phyloP scores from a whole-genome alignment of 1,140 invertebrate genomes.

The Pollicipes pollicipes region DNA sequence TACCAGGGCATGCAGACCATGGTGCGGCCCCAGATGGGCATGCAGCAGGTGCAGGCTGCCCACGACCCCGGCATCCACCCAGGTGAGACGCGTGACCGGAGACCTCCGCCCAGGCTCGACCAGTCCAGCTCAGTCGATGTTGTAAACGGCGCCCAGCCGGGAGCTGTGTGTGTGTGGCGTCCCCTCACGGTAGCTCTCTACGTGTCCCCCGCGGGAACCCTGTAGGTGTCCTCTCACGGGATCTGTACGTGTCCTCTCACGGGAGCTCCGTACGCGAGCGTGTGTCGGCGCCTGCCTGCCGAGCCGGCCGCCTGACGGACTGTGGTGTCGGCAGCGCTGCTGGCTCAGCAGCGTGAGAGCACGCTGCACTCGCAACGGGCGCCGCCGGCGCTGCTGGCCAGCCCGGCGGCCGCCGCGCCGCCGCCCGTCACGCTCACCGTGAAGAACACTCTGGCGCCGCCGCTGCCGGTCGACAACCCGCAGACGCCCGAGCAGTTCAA shows the following conservation, averaged over 20 bases:
- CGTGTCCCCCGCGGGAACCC: no score
- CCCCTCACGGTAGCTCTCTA: no score
- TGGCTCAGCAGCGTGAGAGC: neutral
- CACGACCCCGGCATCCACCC: neutral
- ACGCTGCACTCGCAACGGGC: neutral
- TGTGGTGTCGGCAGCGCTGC: neutral
- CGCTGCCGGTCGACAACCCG: constrained; percentile 12
- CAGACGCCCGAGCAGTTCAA: constrained; percentile 1
- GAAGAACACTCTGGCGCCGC: constrained; percentile 9
- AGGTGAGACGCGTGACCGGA: no score
- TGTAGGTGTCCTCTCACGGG: no score
- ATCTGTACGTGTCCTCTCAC: no score
- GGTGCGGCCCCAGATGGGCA: neutral
- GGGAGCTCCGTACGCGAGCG: no score
- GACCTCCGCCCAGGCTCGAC: no score
- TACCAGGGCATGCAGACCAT: neutral
- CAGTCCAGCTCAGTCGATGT: no score
- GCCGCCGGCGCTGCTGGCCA: neutral
- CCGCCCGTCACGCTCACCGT: neutral
- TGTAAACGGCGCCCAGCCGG: no score
- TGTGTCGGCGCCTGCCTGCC: no score
- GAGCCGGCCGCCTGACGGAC: no score
- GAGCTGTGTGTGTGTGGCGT: no score
- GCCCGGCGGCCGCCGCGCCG: constrained; percentile 24
- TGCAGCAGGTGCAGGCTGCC: neutral